These are phyloP conservation scores for Mirza zaza DNA, from an alignment of 2,113 vertebrate genomes.

Conservation along the genomic window DNA sequence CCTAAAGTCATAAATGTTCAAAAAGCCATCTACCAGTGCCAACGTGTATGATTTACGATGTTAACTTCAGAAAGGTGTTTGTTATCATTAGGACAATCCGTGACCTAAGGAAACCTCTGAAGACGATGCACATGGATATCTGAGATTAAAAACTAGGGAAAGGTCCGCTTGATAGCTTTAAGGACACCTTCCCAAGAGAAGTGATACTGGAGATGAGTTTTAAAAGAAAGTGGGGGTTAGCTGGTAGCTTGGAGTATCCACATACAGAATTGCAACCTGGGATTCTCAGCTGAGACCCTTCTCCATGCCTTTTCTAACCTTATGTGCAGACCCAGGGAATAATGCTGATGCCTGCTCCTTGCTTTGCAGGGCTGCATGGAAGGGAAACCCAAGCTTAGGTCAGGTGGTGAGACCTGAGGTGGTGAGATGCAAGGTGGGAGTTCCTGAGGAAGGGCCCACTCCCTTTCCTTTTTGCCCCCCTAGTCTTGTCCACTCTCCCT, in stretches of 20 bases:
- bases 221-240: background rate
- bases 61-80: background rate
- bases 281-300: background rate
- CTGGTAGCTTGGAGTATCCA: background rate
- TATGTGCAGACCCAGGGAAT: background rate
- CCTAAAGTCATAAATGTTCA: conserved; percentile 10
- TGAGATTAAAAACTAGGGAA: background rate
- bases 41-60: background rate
- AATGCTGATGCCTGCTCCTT: too few relatives aligned
- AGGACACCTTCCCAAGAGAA: background rate
- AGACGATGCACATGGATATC: background rate
- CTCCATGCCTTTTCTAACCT: background rate
- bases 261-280: background rate
- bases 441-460: background rate
- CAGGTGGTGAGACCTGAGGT: rapidly evolving
- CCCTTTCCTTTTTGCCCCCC: too few relatives aligned
- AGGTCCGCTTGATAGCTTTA: background rate
- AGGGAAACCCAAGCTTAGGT: background rate
- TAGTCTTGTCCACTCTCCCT: background rate
- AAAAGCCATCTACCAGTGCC: background rate
- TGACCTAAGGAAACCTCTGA: background rate
- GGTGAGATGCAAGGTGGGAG: background rate
- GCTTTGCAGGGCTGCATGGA: background rate
- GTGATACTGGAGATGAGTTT: background rate
- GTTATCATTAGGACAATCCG: background rate